Percentiles rank a stretch among this genome's conserved stretches.
phyloP scores from a whole-genome alignment of 2,888 invertebrate genomes.

The Octonoba sinensis region DNA sequence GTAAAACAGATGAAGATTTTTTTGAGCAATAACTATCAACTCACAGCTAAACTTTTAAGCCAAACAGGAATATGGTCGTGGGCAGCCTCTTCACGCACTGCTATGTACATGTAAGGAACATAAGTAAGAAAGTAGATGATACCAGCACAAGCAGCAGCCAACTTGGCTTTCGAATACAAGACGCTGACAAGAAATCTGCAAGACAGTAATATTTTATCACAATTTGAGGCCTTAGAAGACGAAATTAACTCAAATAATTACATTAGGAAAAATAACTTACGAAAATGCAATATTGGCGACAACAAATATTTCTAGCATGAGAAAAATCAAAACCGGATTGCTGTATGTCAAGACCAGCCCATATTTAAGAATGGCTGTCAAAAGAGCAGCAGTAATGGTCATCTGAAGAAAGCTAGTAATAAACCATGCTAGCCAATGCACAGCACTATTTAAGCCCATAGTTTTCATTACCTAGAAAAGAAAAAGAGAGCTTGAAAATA shows the following conservation, averaged over 20 bases:
- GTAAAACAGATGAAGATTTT: no score
- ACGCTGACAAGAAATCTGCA: slow-evolving; percentile 74
- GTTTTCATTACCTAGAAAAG: slow-evolving; percentile 73
- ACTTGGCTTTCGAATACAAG: slow-evolving; percentile 76
- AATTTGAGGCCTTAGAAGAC: neutral
- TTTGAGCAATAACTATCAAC: slow-evolving; percentile 7
- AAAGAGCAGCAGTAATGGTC: slow-evolving; percentile 78
- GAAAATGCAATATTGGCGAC: slow-evolving; percentile 68
- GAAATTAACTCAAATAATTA: no score
- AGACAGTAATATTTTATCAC: neutral
- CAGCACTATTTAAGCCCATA: slow-evolving; percentile 75
- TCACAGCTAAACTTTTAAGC: slow-evolving; percentile 65
- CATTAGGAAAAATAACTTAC: slow-evolving; percentile 69
- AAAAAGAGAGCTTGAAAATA: slow-evolving; percentile 55
- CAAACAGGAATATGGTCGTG: slow-evolving; percentile 67
- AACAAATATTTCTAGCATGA: slow-evolving; percentile 65
- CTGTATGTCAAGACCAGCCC: slow-evolving; percentile 82
- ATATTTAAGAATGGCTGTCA: slow-evolving; percentile 78
- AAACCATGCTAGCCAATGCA: slow-evolving; percentile 78
- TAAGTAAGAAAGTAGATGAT: slow-evolving; percentile 73
- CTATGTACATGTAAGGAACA: slow-evolving; percentile 72
- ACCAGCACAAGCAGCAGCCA: slow-evolving; percentile 75
- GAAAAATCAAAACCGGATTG: slow-evolving; percentile 72
- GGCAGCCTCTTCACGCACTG: slow-evolving; percentile 70
- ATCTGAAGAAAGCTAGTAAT: slow-evolving; percentile 74